Base-by-base conservation (phyloP, 2,797 vertebrate species). In the Sylvia borin region DNA sequence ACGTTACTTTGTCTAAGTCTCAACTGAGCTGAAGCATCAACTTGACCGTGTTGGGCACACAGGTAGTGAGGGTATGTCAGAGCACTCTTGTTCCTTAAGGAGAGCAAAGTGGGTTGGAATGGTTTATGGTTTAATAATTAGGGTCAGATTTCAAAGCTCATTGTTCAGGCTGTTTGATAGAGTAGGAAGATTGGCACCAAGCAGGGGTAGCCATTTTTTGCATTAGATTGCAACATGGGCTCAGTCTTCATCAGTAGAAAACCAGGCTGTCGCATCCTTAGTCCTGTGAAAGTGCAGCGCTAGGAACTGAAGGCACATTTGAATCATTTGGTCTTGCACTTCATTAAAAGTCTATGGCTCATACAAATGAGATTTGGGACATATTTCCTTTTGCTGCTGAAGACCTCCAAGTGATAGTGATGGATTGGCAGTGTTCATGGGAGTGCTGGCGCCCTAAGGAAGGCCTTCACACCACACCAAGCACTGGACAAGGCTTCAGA, bases 31-130 rank as follows among this genome's bases (percentile, higher is more conserved):
- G 26, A 78, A 80, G 32, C 11, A 38, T 43, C 13, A 36, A 3
- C 76, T 65, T 36, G 4, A 17, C 19, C 5, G 5, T 0, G 10
- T 9, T 62, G 27, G 48, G 22, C 4, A 1, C 5, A 7, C 0
- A 10, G 57, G 38, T 71, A 40, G 40, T 60, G 27, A 73, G 25
- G 40, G 10, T 34, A 53, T 12, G 16, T 34, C 38, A 83, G 57
- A 68, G 42, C 50, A 43, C 47, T 65, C 50, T 19, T 5, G n/a
- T 36, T 42, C 47, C 45, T 75, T 29, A 11, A 27, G 34, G 38
- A 83, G 45, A 71, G 32, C 25, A 40, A 57, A 92, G 18, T 2
- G 2, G 26, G 16, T 16, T 51, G 54, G 42, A 85, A 47, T 40
- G 17, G 16, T 74, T 66, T 50, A 27, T 32, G 65, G 61, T 48